Base-by-base conservation (phyloP, 2,888 invertebrate genomes). In the Hirudinaria manillensis region DNA sequence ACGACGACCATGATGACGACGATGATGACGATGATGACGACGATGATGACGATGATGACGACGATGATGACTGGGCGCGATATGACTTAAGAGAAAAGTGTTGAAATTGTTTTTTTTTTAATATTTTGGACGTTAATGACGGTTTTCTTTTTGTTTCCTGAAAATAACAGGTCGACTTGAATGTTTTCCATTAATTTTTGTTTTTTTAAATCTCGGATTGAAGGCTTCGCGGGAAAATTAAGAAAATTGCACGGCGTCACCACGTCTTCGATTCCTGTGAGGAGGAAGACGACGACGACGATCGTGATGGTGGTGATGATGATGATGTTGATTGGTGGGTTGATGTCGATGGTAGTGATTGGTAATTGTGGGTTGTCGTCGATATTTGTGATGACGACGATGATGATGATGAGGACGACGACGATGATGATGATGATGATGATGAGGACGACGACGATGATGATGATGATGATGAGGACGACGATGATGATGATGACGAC, bases 281-380 rank as follows among this genome's bases (percentile, higher is more conserved):
- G 66, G 1, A 68, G n/a, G 73, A 73, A 1, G 61, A 73, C 56
- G 29, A 70, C 34, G 29, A 61, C n/a, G 24, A 61, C n/a, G 7
- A n/a, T 7, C 10, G 10, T 7, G 24, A 16, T 61, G 61, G 7
- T n/a, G 61, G 13, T 16, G 3, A 56, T 56, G 56, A 56, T 27
- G 6, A 13, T 13, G 56, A 3, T 56, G 29, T 21, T 61, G 24
- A 61, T 61, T 24, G 61, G 24, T 27, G 10, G 24, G 24, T 27
- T 61, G 61, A 16, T n/a, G 61, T 7, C 56, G 3, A 56, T 56
- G 56, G 13, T 27, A 3, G 27, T 13, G 56, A 3, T 56, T 53
- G 53, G 21, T 53, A 21, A 53, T 53, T 13, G 21, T 53, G 53
- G 21, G 56, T 4, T 27, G 29, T 3, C 7, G 34, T 3, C 6